Conservation (phyloP, 2,797 vertebrate species). For the Amblyopsis hoosieri region DNA sequence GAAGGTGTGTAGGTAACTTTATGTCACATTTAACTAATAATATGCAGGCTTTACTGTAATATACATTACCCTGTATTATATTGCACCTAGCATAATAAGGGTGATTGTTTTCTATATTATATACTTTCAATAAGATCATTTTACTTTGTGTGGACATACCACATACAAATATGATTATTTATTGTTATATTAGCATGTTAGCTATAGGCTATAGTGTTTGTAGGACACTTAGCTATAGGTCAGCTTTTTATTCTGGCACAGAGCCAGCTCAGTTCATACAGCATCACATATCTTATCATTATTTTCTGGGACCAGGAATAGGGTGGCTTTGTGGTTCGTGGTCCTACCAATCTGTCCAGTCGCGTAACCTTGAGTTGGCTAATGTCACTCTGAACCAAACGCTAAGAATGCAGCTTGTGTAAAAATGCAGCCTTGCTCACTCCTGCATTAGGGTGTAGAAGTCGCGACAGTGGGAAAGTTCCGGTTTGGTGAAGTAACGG, state of each 20-base stretch:
- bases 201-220: not conserved
- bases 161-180: too few species aligned
- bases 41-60: too few species aligned
- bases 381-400: conserved; percentile 12
- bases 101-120: too few species aligned
- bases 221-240: not conserved
- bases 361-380: conserved; percentile 25
- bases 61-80: too few species aligned
- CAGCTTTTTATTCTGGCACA: not conserved
- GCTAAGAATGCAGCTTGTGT: not conserved
- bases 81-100: too few species aligned
- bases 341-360: conserved; percentile 8
- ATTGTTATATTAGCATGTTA: not conserved
- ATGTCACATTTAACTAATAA: too few species aligned
- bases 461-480: conserved; percentile 42
- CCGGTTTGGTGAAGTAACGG: conserved; percentile 71
- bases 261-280: not conserved
- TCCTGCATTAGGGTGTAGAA: conserved; percentile 15
- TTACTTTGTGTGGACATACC: too few species aligned
- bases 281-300: not conserved
- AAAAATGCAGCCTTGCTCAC: conserved; percentile 25
- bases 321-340: not conserved
- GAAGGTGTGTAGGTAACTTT: too few species aligned
- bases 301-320: not conserved
- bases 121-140: too few species aligned